These are phyloP conservation scores for Troglohyphantes excavatus DNA, from an alignment of 2,888 invertebrate species.

Conservation along the genomic window DNA sequence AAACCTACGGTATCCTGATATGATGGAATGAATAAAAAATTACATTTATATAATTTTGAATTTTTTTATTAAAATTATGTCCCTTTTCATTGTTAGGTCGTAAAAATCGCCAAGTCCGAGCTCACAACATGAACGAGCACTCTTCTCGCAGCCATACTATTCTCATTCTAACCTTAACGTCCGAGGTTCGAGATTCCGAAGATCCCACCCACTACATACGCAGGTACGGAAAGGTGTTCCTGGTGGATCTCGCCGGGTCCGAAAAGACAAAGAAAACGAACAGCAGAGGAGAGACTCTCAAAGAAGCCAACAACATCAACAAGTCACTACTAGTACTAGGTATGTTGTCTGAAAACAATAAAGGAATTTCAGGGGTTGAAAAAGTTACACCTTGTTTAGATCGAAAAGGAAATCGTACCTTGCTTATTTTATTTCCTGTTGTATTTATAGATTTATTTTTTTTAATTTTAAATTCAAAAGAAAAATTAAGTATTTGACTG, in stretches of 20 bases:
- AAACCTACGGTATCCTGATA: too few species aligned
- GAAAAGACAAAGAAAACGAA: slow-evolving; percentile 96
- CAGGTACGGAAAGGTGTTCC: slow-evolving; percentile 96
- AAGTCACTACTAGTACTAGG: slow-evolving; percentile 96
- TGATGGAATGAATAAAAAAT: too few species aligned
- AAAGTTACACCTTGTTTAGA: too few species aligned
- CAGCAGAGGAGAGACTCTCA: slow-evolving; percentile 92
- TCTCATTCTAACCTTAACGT: slow-evolving; percentile 93
- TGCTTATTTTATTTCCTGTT: too few species aligned
- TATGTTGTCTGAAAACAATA: too few species aligned
- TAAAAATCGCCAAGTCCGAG: slow-evolving; percentile 93
- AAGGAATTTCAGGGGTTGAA: too few species aligned
- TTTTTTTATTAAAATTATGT: too few species aligned
- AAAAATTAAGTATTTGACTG: too few species aligned
- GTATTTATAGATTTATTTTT: too few species aligned
- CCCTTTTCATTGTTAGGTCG: slow-evolving; percentile 91
- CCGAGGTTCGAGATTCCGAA: slow-evolving; percentile 85
- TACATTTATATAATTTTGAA: too few species aligned
- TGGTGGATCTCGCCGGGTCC: slow-evolving; percentile 97
- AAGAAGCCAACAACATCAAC: slow-evolving; percentile 98
- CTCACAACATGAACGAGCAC: slow-evolving; percentile 96
- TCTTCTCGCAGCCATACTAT: slow-evolving; percentile 96
- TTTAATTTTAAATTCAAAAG: too few species aligned
- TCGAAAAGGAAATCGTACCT: too few species aligned
- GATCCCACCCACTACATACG: slow-evolving; percentile 90